Evolutionary conservation across 2,888 invertebrate species (phyloP), one percentile per base, ranked within the genome.

Genomic region (Dendrolimus pini): DNA sequence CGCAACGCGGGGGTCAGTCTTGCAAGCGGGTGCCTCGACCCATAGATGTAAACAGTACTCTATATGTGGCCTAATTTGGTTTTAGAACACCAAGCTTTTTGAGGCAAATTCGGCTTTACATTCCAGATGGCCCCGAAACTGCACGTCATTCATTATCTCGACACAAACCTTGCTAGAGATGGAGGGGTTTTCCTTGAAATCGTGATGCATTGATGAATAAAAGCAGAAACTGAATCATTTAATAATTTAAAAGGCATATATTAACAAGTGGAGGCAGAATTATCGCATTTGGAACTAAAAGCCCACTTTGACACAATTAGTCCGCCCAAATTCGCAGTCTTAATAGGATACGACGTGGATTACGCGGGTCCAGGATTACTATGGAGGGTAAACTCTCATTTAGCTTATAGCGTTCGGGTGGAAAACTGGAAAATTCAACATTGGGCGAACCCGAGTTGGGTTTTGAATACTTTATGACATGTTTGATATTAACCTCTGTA

Each of bases 351-450:
- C 66, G 58, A 63, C 62, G 62, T 61, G 71, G 71, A 71, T 76
- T 76, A 73, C 66, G 59, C 64, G 64, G 65, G 67, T 58, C 55
- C 56, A 64, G 64, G 64, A 67, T 47, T 65, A 64, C 61, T 61
- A 61, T 62, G 47, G 47, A 62, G 64, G 63, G 66, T 30, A 30
- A 65, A 67, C 65, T 70, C 78, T 78, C 78, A 79, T 82, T 82
- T 76, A 71, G 82, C 80, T 82, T 78, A 78, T 66, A 65, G 70
- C 75, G 60, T 57, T 71, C 65, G 61, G 60, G 68, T 70, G 72
- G 74, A 75, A 78, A 77, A 72, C 69, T 73, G 71, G 70, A 72
- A 74, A 75, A 75, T 75, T 74, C 64, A 65, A 61, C 63, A 47
- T 66, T 65, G 64, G 66, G 65, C 65, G 61, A 62, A 59, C 61